Percentiles rank a stretch among this genome's conserved stretches.
These are phyloP conservation scores for Buceros bicornis DNA, from an alignment of 2,797 vertebrate species.

Conservation along the genomic window DNA sequence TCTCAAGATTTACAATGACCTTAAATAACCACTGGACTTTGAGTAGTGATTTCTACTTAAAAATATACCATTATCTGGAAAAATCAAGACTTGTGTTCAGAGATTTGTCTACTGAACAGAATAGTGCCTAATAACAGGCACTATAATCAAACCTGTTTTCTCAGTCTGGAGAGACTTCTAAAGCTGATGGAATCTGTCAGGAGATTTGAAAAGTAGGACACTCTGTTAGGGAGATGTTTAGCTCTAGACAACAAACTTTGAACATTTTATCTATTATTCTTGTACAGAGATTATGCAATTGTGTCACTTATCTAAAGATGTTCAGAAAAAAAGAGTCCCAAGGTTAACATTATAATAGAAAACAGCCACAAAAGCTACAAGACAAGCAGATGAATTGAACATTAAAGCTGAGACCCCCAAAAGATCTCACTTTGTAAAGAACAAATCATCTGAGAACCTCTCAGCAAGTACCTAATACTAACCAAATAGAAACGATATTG, in stretches of 20 bases:
- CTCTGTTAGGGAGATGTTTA: background rate
- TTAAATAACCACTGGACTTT: background rate
- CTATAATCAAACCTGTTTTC: background rate
- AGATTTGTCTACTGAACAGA: background rate
- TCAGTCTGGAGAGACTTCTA: background rate
- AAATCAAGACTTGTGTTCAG: background rate
- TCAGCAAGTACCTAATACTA: background rate
- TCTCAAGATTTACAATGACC: background rate
- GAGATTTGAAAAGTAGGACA: background rate
- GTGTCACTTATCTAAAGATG: background rate
- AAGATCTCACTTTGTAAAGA: background rate
- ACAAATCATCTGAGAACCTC: background rate
- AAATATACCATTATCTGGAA: background rate
- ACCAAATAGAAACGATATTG: background rate
- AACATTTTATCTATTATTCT: background rate
- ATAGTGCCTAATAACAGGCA: background rate
- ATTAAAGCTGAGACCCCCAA: background rate
- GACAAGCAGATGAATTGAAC: background rate
- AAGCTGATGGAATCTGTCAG: background rate
- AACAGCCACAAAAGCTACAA: background rate
- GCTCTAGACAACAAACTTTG: background rate
- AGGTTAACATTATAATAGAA: background rate
- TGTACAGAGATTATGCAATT: background rate
- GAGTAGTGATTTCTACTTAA: background rate
- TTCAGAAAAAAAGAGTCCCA: background rate